Conservation (phyloP, 2,113 vertebrate genomes). For the Alethe diademata region DNA sequence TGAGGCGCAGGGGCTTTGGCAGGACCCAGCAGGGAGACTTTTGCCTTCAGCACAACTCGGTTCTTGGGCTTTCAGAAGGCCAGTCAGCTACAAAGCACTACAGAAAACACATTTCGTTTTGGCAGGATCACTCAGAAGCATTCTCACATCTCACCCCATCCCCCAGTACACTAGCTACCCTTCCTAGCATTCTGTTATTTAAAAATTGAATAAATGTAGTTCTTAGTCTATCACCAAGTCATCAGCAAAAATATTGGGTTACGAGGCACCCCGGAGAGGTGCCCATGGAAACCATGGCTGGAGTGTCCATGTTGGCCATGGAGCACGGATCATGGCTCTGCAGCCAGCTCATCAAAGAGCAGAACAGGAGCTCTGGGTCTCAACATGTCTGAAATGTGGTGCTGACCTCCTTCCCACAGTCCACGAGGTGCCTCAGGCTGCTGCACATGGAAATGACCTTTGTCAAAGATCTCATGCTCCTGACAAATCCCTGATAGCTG, state of each 20-base stretch:
- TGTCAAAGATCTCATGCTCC: not conserved
- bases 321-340: rapidly evolving
- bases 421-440: rapidly evolving
- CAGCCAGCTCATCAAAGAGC: not conserved
- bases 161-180: not conserved
- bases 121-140: not conserved
- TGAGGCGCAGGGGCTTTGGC: not conserved
- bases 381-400: not conserved
- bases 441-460: not conserved
- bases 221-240: not conserved
- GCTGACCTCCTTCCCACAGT: rapidly evolving
- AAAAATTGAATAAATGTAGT: not conserved
- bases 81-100: not conserved
- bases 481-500: not conserved
- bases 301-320: rapidly evolving
- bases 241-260: rapidly evolving
- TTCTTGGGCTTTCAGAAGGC: not conserved
- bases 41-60: not conserved
- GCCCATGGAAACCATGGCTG: not conserved
- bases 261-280: rapidly evolving
- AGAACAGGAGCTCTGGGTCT: not conserved
- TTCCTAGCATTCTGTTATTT: not conserved
- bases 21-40: not conserved
- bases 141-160: not conserved
- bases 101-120: not conserved